Percentiles rank a stretch among this genome's conserved stretches.
Evolutionary conservation across 2,113 vertebrate genomes (phyloP).

Genomic region (Ranitomeya variabilis): DNA sequence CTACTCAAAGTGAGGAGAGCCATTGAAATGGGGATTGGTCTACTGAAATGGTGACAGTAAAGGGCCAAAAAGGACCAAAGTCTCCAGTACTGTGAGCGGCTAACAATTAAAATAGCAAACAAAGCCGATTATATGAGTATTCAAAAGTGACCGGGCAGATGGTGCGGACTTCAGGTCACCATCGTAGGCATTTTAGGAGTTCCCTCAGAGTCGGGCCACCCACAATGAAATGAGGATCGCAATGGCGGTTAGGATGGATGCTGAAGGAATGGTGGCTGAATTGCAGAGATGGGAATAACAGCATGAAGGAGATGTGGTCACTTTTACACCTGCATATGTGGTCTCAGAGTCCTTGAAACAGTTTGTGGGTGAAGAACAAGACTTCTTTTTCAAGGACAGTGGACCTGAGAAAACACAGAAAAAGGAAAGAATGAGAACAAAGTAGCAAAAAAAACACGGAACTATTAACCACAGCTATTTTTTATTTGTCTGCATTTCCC

Average conservation of each 20-base stretch:
- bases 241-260: background rate
- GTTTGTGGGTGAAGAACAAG: background rate
- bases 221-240: constrained; percentile 7
- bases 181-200: background rate
- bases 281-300: constrained; percentile 37
- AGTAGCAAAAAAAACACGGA: background rate
- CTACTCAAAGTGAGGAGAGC: background rate
- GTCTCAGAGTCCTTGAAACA: background rate
- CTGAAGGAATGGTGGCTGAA: background rate
- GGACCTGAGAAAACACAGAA: background rate
- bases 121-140: background rate
- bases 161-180: background rate
- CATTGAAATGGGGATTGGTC: background rate
- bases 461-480: no score
- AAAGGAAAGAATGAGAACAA: background rate
- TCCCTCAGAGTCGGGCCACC: constrained; percentile 1
- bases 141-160: background rate
- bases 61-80: background rate
- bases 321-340: background rate
- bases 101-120: background rate
- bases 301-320: background rate
- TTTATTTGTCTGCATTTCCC: no score
- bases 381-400: background rate
- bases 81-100: background rate
- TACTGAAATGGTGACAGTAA: background rate